phyloP scores from a whole-genome alignment of 2,797 vertebrate genomes.

The Sebastes miniatus region DNA sequence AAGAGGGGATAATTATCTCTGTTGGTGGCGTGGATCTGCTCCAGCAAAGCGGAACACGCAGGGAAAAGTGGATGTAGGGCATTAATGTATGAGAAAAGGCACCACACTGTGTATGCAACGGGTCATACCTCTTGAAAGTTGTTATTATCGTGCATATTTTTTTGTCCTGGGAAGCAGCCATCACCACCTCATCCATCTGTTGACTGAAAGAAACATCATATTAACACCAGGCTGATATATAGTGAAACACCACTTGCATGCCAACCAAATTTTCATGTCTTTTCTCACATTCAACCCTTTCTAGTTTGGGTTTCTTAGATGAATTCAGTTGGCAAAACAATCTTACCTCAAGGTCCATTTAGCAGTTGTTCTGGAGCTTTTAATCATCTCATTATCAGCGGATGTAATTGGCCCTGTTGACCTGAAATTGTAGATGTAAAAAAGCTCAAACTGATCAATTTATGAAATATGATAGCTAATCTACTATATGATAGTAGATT shows the following conservation, averaged over 20 bases:
- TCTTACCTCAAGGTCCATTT: background rate
- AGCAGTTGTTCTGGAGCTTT: background rate
- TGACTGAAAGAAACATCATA: background rate
- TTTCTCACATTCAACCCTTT: background rate
- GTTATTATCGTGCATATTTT: background rate
- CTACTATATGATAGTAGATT: background rate
- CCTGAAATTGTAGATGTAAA: background rate
- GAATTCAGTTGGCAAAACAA: background rate
- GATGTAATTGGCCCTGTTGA: background rate
- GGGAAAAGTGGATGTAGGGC: constrained; percentile 4
- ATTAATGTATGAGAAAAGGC: constrained; percentile 9
- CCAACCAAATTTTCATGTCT: background rate
- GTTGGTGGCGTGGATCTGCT: constrained; percentile 32
- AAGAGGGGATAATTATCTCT: constrained; percentile 44
- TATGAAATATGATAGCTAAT: background rate
- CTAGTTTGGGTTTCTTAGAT: background rate
- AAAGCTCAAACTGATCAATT: background rate
- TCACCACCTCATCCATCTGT: background rate
- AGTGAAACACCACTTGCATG: background rate
- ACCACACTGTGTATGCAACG: background rate
- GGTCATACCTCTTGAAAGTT: constrained; percentile 9
- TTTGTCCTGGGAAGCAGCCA: background rate
- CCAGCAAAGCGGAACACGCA: constrained; percentile 12
- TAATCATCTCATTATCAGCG: background rate
- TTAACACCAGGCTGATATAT: background rate